Conservation (phyloP, 2,797 vertebrate species). For the Parotocinclus haroldoi region DNA sequence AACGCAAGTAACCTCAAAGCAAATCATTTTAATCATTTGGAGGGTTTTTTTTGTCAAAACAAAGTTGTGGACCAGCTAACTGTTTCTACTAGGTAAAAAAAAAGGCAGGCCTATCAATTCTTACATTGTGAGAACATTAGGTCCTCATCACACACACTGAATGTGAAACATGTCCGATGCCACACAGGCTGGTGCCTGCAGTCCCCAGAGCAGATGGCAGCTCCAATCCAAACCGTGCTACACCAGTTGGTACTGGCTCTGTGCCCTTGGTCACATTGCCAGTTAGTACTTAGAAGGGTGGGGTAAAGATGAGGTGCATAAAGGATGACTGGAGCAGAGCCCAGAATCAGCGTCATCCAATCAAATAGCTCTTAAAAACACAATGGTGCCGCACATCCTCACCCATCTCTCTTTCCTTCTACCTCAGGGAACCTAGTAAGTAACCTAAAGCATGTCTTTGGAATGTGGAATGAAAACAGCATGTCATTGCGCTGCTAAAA, state of each 20-base stretch:
- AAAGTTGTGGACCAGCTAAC: no score
- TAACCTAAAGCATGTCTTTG: no score
- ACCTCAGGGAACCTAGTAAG: no score
- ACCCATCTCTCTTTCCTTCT: no score
- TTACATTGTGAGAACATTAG: no score
- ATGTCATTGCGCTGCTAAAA: no score
- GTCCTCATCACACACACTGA: not conserved
- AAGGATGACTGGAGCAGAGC: slow-evolving; percentile 16
- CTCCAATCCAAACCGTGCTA: slow-evolving; percentile 22
- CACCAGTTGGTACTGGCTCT: slow-evolving; percentile 40
- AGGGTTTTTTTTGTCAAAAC: no score
- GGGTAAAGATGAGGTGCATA: slow-evolving; percentile 1
- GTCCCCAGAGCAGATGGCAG: slow-evolving; percentile 45
- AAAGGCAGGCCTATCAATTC: no score
- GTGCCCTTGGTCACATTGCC: slow-evolving; percentile 35
- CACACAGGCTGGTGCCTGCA: not conserved
- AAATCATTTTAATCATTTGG: no score
- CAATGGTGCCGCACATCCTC: not conserved
- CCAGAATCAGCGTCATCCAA: slow-evolving; percentile 9
- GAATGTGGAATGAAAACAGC: no score
- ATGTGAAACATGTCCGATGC: slow-evolving; percentile 14
- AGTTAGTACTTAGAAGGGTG: slow-evolving; percentile 27
- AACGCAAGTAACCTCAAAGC: not conserved
- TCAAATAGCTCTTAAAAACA: slow-evolving; percentile 9
- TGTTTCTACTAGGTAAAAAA: no score